A percentile compares a stretch with the other conserved stretches of the same genome.
These are phyloP conservation scores for Pseudomyrmex dendroicus DNA, from an alignment of 1,140 invertebrate species.

Conservation along the genomic window DNA sequence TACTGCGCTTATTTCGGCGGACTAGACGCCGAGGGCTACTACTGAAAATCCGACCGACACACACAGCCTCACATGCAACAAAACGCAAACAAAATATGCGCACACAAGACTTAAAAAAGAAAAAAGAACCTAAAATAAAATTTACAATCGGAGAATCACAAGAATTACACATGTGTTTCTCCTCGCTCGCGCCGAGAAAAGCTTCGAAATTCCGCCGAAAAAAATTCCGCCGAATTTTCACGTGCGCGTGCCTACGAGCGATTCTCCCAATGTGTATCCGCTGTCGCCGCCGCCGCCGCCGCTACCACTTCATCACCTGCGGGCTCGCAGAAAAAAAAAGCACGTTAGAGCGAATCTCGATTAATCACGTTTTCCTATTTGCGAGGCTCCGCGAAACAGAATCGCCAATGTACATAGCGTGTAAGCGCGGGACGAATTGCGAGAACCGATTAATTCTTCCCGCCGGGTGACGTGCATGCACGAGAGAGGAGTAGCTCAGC, in stretches of 20 bases:
- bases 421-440: conserved; percentile 28
- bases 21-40: no score
- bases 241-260: neutral
- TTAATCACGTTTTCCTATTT: conserved; percentile 60
- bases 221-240: conserved; percentile 12
- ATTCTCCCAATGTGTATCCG: neutral
- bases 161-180: neutral
- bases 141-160: no score
- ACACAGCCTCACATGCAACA: no score
- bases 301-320: neutral
- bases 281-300: no score
- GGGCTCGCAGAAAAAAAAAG: conserved; percentile 24
- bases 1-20: no score
- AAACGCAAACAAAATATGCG: no score
- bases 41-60: no score
- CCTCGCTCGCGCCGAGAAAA: neutral
- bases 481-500: neutral
- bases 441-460: conserved; percentile 45
- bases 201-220: neutral
- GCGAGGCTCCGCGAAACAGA: conserved; percentile 24
- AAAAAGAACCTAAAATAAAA: no score
- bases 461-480: conserved; percentile 21
- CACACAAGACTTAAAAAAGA: no score
- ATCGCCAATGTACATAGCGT: conserved; percentile 26
- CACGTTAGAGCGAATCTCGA: conserved; percentile 27